These are phyloP conservation scores for Petrolisthes cinctipes DNA, from an alignment of 2,888 invertebrate species.

Conservation along the genomic window DNA sequence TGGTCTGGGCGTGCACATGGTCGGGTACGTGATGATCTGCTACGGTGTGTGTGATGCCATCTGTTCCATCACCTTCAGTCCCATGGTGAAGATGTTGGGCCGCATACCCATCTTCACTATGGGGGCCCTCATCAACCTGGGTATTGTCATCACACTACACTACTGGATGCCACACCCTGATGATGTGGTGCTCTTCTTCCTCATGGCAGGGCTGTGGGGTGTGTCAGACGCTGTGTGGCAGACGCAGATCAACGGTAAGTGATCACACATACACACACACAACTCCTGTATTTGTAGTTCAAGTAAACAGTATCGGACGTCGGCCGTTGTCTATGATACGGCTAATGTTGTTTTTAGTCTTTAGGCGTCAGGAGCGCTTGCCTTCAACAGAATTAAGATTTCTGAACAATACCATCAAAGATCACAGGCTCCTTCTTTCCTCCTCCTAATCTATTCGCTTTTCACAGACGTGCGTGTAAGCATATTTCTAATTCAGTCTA, in stretches of 20 bases:
- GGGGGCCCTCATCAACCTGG: slow-evolving; percentile 82
- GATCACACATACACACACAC: background rate
- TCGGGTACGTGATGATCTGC: slow-evolving; percentile 97
- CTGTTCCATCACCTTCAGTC: slow-evolving; percentile 91
- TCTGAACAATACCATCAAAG: too few species aligned
- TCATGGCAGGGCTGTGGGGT: slow-evolving; percentile 93
- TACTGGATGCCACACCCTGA: slow-evolving; percentile 89
- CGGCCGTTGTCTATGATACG: too few species aligned
- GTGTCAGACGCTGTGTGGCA: slow-evolving; percentile 97
- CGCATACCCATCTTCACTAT: slow-evolving; percentile 82
- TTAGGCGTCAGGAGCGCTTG: too few species aligned
- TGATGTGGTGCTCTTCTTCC: slow-evolving; percentile 84
- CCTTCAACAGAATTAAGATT: too few species aligned
- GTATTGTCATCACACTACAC: slow-evolving; percentile 83
- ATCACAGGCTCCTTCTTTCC: too few species aligned
- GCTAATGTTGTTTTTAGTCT: too few species aligned
- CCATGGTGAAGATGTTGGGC: slow-evolving; percentile 92
- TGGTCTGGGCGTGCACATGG: slow-evolving; percentile 89
- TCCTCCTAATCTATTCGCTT: background rate
- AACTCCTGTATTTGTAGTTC: too few species aligned
- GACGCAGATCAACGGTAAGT: slow-evolving; percentile 86
- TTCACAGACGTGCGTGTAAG: background rate
- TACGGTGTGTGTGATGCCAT: slow-evolving; percentile 94
- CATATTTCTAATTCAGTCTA: background rate
- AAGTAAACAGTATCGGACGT: too few species aligned